Conservation (phyloP, 64 coral and sea anemone genomes). For the Pocillopora verrucosa region DNA sequence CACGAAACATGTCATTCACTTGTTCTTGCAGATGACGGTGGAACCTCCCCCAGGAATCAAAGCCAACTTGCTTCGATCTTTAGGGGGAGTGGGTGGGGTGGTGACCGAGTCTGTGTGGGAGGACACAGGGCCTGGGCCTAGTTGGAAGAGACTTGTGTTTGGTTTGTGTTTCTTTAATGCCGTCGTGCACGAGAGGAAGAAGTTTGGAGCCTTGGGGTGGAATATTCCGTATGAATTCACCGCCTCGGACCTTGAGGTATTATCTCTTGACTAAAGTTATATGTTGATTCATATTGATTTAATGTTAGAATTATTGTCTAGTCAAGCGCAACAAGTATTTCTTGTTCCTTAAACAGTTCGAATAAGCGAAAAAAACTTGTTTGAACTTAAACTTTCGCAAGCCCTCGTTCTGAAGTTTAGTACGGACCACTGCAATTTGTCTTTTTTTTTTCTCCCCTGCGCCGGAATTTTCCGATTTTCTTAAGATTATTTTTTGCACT, state of each 20-base stretch:
- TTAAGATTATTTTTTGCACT: too few species aligned
- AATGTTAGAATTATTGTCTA: too few species aligned
- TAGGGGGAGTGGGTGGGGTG: slow-evolving; percentile 83
- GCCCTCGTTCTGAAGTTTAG: too few species aligned
- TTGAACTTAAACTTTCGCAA: too few species aligned
- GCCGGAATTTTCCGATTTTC: too few species aligned
- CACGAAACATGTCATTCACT: neutral
- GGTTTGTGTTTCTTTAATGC: slow-evolving; percentile 98
- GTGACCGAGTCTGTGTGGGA: slow-evolving; percentile 86
- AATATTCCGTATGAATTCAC: slow-evolving; percentile 96
- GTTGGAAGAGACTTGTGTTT: slow-evolving; percentile 94
- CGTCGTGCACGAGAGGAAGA: slow-evolving; percentile 91
- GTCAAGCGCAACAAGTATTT: too few species aligned
- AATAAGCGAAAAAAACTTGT: too few species aligned
- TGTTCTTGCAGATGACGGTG: slow-evolving; percentile 78
- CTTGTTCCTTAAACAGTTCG: too few species aligned
- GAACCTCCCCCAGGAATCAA: slow-evolving; percentile 95
- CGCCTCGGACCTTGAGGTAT: slow-evolving; percentile 94
- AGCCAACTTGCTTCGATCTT: slow-evolving; percentile 82
- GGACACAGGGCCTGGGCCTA: slow-evolving; percentile 73
- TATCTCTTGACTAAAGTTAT: neutral
- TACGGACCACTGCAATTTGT: too few species aligned
- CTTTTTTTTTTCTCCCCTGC: too few species aligned
- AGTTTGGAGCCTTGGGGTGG: slow-evolving; percentile 92
- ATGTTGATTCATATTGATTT: neutral